Evolutionary conservation across 2,888 invertebrate genomes (phyloP), one percentile per base, ranked within the genome.

Genomic region (Margaritifera margaritifera): DNA sequence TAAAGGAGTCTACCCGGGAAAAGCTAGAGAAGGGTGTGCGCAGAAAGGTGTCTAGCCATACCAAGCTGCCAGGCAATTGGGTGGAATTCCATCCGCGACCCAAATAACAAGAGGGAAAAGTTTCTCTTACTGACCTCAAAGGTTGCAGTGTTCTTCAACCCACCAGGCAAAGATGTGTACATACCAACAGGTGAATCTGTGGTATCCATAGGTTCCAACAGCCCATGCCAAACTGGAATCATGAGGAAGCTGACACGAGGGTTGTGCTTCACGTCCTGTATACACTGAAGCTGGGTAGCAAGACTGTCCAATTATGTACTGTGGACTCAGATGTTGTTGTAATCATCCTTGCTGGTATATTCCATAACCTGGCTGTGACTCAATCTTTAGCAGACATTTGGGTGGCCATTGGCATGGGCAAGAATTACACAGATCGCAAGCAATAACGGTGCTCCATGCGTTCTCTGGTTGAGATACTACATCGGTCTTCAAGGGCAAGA

Each of bases 351-450:
- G 20, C 55, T 4, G 20, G 22, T 22, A 54, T 54, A n/a, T n/a
- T 54, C 22, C 22, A 20, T 22, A 22, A 20, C 22, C 22, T 54
- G 20, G 22, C 20, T n/a, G 20, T 4, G 55, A 54, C 20, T 54
- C 55, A 54, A 54, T n/a, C 22, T 54, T n/a, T 22, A 20, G n/a
- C 25, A 42, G 6, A 27, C 25, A 3, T 62, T 11, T 62, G 62
- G 62, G 62, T 62, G 25, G 62, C 31, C 25, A 42, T 62, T 62
- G 62, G 62, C 20, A 62, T 24, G 20, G 62, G 62, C 5, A 62
- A 62, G 62, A 62, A 62, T 51, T 62, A 62, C 51, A 62, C 42
- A 50, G 25, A 62, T 53, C 54, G n/a, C n/a, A n/a, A 19, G 18
- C 54, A 18, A 18, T 53, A n/a, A 18, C 54, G 18, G n/a, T 53